phyloP scores from a whole-genome alignment of 2,113 vertebrate species.

The Gorsachius goisagi region DNA sequence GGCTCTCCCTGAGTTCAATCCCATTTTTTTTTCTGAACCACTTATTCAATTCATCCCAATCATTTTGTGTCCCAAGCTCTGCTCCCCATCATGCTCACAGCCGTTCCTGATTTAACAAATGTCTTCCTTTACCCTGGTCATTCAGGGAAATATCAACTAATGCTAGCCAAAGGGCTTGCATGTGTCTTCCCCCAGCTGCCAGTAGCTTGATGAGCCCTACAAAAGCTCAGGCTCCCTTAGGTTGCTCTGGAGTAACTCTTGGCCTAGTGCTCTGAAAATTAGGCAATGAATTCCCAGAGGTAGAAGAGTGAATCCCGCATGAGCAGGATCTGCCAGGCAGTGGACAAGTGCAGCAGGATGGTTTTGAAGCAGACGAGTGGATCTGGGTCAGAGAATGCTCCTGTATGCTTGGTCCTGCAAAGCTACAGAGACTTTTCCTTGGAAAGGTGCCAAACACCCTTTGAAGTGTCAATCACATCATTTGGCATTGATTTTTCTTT shows the following conservation, averaged over 20 bases:
- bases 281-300: background rate
- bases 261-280: background rate
- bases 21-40: accelerated
- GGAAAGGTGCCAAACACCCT: background rate
- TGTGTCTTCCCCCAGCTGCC: background rate
- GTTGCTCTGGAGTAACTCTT: background rate
- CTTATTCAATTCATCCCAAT: background rate
- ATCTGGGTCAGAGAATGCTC: background rate
- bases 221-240: background rate
- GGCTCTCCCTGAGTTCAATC: background rate
- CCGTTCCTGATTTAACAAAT: background rate
- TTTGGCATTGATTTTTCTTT: conserved; percentile 3
- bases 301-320: background rate
- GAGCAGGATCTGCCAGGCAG: background rate
- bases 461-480: conserved; percentile 18
- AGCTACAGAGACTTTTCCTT: background rate
- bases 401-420: background rate
- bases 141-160: background rate
- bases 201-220: background rate
- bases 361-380: background rate
- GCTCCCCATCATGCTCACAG: background rate
- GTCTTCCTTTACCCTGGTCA: background rate
- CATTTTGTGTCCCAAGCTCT: background rate
- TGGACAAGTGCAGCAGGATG: background rate
- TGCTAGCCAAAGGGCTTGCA: background rate